Base-by-base conservation (phyloP, 1,140 invertebrate species). In the Drosophila ficusphila region DNA sequence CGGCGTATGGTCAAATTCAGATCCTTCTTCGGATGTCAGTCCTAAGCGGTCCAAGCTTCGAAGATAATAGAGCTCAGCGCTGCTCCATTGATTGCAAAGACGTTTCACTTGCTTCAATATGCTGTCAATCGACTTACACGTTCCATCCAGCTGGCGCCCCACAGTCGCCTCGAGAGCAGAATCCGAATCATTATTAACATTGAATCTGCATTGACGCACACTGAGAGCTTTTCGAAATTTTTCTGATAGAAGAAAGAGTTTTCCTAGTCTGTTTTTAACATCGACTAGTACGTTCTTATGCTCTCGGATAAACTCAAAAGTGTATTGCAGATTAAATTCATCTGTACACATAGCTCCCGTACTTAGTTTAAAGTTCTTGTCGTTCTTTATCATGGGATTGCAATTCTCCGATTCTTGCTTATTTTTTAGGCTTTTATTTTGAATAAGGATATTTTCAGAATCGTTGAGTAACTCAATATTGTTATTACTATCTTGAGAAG, bases 51-150 rank as follows among this genome's bases (percentile, higher is more conserved):
- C 83, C 4, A 88, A 27, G 14, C 82, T 88, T 1, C 82, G 65
- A 16, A 57, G 16, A 34, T 88, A 88, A 21, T 82, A 88, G 1
- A 88, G 61, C 25, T 88, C 82, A 3, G 82, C 83, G 14, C 78
- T 82, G 18, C 65, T 82, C 82, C 82, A 88, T 34, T 88, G 78
- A 57, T 71, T 58, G 44, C 68, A 75, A 6, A 88, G 75, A 29
- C 44, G 34, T 39, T 49, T 67, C 3, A 82, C 70, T 65, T 88
- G 70, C 9, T 47, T 9, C n/a, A 88, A 21, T 34, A 88, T 70
- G 1, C 34, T 25, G 9, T 83, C 70, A 39, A 88, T 75, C 31
- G 57, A 33, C 11, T 31, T 57, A 0, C 49, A 41, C 31, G 75
- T 88, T 4, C 19, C 53, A 8, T 64, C 41, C 27, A 88, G 38